Conservation (phyloP, 2,888 invertebrate species). For the Aporophyla lueneburgensis region DNA sequence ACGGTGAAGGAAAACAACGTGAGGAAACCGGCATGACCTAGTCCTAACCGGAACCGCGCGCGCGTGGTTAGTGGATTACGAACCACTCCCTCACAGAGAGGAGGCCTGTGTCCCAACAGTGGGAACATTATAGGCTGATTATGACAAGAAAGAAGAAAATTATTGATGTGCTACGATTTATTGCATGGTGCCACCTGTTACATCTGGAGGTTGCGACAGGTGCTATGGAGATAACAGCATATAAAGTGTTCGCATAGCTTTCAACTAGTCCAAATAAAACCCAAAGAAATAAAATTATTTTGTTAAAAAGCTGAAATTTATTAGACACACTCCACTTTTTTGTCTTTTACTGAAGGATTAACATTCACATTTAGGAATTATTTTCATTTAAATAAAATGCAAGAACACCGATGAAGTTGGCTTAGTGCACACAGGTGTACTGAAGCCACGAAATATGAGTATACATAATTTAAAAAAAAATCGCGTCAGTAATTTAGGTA, state of each 20-base stretch:
- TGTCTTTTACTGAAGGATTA: not conserved
- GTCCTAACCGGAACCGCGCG: too few relatives aligned
- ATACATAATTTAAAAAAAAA: not conserved
- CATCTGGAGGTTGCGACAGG: not conserved
- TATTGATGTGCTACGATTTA: not conserved
- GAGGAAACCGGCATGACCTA: too few relatives aligned
- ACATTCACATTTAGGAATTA: not conserved
- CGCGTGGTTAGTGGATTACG: too few relatives aligned
- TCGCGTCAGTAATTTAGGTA: not conserved
- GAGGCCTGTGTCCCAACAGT: too few relatives aligned
- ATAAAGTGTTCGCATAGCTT: not conserved
- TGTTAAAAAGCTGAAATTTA: not conserved
- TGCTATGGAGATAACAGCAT: not conserved
- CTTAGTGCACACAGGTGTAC: not conserved
- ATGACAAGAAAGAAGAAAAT: too few relatives aligned
- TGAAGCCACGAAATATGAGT: not conserved
- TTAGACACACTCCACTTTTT: not conserved
- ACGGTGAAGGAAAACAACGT: too few relatives aligned
- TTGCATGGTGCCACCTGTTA: slow-evolving; percentile 8
- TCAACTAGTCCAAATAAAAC: not conserved
- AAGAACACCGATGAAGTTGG: not conserved
- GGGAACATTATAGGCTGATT: too few relatives aligned
- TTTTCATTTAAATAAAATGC: not conserved
- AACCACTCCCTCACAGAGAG: too few relatives aligned
- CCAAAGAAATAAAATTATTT: not conserved